Base-by-base conservation (phyloP, 2,113 vertebrate species). In the Crypturellus undulatus region DNA sequence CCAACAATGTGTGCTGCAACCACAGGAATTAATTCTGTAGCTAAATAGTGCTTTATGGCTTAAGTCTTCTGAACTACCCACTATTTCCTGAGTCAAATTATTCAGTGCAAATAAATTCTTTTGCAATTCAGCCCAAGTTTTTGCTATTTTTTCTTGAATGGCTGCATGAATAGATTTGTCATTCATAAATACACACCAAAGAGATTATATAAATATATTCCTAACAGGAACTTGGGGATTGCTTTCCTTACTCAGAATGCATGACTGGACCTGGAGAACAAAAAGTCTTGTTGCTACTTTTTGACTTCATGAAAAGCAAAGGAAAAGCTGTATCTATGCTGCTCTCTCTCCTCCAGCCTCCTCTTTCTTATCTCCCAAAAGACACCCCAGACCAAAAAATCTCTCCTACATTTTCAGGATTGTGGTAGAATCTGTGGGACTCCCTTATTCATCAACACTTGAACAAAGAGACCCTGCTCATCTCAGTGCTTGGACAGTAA, bases 391-490 rank as follows among this genome's bases (percentile, higher is more conserved):
- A n/a, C 12, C 9, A 59, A 92, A 90, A 90, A 90, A 36, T 32
- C 38, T 0, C 10, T 45, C 77, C 90, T 5, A 59, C 9, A 10
- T 58, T 90, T 91, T 75, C 58, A 87, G 58, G 38, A 89, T 79
- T 59, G 28, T 2, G 9, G 60, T 45, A 65, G 21, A 65, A 75
- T 30, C 34, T 64, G 63, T n/a, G 56, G 65, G 83, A 60, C 49
- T 58, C 73, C 67, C 67, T 83, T 47, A 58, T 38, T 89, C 79
- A 52, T 52, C 60, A n/a, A 60, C 10, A 2, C 9, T 38, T 32
- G 79, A 91, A 94, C 80, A 91, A 91, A 89, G 78, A 63, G 79
- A 43, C 12, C 28, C 43, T 67, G 36, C 60, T 94, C 83, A 92
- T 16, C 62, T 43, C 14, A 0, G 4, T 65, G 49, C 75, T 94